Evolutionary conservation across 2,888 invertebrate species (phyloP).

Genomic region (Cistogaster globosa): DNA sequence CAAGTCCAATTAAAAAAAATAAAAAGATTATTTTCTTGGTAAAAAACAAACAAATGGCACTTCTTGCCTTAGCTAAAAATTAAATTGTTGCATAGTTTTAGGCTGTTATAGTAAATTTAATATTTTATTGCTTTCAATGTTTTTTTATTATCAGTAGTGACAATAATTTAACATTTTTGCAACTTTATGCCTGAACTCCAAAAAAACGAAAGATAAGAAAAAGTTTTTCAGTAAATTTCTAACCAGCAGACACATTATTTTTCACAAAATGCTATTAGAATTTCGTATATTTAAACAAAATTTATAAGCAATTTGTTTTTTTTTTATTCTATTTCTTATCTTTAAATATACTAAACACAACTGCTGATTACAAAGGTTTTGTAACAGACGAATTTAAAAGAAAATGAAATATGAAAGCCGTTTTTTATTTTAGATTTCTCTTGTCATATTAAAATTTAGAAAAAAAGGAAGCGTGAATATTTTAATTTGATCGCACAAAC

Average conservation of each 20-base stretch:
- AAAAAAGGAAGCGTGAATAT: too few species aligned
- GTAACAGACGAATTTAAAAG: not conserved
- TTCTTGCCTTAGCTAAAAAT: too few species aligned
- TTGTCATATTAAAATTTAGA: constrained; percentile 18
- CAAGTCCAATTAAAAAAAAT: too few species aligned
- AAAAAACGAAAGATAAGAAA: not conserved
- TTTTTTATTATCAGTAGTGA: not conserved
- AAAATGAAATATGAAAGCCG: not conserved
- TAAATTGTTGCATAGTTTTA: not conserved
- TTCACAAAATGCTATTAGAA: not conserved
- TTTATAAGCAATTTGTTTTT: not conserved
- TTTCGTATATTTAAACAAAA: not conserved
- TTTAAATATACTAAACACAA: not conserved
- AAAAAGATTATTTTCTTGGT: too few species aligned
- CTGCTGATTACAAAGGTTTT: not conserved
- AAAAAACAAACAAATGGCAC: too few species aligned
- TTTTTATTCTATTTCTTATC: not conserved
- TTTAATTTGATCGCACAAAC: too few species aligned
- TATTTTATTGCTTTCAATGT: not conserved
- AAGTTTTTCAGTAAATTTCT: constrained; percentile 14
- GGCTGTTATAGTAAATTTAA: not conserved
- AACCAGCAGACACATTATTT: constrained; percentile 35
- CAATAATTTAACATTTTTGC: not conserved
- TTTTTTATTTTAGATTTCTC: not conserved
- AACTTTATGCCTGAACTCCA: not conserved